Evolutionary conservation across 2,113 vertebrate species (phyloP).

Genomic region (Tachysurus fulvidraco): DNA sequence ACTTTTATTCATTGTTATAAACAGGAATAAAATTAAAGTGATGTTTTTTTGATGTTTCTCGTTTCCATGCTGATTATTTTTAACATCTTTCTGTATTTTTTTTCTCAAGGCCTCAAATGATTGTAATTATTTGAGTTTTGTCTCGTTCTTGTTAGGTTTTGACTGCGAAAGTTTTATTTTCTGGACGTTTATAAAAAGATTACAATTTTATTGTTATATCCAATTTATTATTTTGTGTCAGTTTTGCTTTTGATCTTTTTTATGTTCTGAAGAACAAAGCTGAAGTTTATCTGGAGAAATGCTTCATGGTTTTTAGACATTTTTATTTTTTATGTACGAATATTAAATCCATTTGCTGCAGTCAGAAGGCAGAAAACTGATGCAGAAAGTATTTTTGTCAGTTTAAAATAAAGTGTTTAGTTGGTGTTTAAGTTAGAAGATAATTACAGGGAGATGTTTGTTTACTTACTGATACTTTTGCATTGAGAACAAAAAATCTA

Average conservation of each 20-base stretch:
- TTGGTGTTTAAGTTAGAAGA: conserved; percentile 60
- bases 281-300: background rate
- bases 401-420: background rate
- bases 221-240: background rate
- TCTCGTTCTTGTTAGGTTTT: background rate
- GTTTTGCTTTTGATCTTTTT: background rate
- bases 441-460: conserved; percentile 77
- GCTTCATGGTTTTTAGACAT: background rate
- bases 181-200: background rate
- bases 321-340: background rate
- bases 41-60: background rate
- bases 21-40: background rate
- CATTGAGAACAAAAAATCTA: conserved; percentile 73
- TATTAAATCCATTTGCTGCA: background rate
- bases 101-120: background rate
- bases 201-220: background rate
- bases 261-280: background rate
- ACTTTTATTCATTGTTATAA: no score
- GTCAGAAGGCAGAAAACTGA: background rate
- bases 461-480: conserved; percentile 76
- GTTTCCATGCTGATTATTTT: background rate
- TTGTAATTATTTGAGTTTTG: background rate
- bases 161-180: background rate
- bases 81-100: background rate
- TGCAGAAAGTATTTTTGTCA: background rate